Conservation (phyloP, 1,140 invertebrate species). For the Parasteatoda tepidariorum region DNA sequence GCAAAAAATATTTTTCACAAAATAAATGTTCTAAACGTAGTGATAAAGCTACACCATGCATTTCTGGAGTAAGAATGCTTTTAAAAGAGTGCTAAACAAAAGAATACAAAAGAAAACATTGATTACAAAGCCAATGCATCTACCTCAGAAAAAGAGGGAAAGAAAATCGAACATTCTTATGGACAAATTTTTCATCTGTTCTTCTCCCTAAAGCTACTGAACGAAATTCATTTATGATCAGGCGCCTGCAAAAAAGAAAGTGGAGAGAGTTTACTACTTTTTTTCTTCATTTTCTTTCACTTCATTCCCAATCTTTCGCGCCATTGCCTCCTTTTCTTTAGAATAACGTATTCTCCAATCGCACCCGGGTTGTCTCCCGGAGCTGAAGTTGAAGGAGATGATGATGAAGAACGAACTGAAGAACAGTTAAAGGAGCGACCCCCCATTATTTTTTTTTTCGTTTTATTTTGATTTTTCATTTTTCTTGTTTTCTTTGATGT, state of each 20-base stretch:
- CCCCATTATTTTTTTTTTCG: constrained; percentile 4
- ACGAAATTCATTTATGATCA: constrained; percentile 58
- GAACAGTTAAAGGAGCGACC: constrained; percentile 10
- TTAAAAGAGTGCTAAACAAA: constrained; percentile 17
- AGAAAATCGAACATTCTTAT: constrained; percentile 30
- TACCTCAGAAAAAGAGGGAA: not conserved
- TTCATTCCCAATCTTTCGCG: constrained; percentile 49
- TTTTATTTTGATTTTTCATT: not conserved
- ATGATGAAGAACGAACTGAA: constrained; percentile 41
- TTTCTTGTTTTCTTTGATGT: constrained; percentile 38
- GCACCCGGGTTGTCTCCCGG: constrained; percentile 6
- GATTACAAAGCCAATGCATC: constrained; percentile 11
- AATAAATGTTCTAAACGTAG: too few species aligned
- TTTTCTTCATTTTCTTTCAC: constrained; percentile 12
- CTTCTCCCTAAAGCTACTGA: constrained; percentile 17
- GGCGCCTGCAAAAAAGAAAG: too few species aligned
- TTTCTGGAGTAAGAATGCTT: too few species aligned
- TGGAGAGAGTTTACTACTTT: too few species aligned
- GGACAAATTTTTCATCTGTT: constrained; percentile 56
- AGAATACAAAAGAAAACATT: constrained; percentile 24
- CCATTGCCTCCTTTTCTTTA: constrained; percentile 34
- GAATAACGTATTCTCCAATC: constrained; percentile 41
- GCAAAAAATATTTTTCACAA: too few species aligned
- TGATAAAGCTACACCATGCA: too few species aligned
- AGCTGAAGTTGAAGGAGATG: constrained; percentile 47